Evolutionary conservation across 2,797 vertebrate species (phyloP).

Genomic region (Buceros bicornis): DNA sequence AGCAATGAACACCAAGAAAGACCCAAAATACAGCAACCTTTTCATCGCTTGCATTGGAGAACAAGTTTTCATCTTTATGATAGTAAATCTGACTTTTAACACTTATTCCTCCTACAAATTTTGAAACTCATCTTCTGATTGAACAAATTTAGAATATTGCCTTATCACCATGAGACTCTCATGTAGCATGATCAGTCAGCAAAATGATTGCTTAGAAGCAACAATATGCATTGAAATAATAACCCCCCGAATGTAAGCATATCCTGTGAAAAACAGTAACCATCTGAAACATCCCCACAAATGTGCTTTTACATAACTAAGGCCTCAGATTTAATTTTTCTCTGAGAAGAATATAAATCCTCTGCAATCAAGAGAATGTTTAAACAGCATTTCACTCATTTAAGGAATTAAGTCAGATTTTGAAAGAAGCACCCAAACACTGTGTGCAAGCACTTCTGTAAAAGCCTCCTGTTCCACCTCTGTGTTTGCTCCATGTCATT

Average conservation of each 20-base stretch:
- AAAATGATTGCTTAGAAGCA: not conserved
- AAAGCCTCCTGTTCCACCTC: not conserved
- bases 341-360: not conserved
- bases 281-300: not conserved
- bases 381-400: not conserved
- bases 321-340: not conserved
- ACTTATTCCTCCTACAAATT: not conserved
- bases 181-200: not conserved
- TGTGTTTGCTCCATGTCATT: not conserved
- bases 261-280: not conserved
- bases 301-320: not conserved
- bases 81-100: not conserved
- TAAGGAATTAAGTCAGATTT: not conserved
- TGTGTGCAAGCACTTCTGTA: not conserved
- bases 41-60: not conserved
- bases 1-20: not conserved
- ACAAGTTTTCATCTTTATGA: not conserved
- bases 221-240: not conserved
- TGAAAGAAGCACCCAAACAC: not conserved
- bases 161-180: not conserved
- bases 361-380: not conserved
- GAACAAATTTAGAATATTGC: not conserved
- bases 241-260: fast-evolving
- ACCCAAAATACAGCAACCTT: not conserved
- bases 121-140: not conserved